phyloP scores from a whole-genome alignment of 2,888 invertebrate species.

The Eupithecia insigniata region DNA sequence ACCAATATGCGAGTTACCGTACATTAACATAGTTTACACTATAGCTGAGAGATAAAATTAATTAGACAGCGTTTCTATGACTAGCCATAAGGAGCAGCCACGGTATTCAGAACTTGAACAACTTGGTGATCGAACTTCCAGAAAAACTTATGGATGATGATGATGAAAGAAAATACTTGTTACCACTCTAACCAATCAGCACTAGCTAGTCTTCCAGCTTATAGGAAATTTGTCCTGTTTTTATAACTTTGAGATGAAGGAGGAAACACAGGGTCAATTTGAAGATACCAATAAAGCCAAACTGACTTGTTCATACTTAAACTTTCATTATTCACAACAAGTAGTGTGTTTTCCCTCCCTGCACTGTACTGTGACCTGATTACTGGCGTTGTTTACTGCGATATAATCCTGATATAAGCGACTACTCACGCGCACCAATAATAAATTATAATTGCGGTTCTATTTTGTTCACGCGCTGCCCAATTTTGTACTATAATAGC shows the following conservation, averaged over 20 bases:
- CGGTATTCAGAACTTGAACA: not conserved
- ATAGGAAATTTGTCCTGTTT: not conserved
- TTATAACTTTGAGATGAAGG: not conserved
- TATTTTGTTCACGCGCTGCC: slow-evolving; percentile 18
- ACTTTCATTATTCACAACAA: slow-evolving; percentile 12
- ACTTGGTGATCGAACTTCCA: no score
- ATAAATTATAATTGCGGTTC: slow-evolving; percentile 29
- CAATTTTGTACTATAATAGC: slow-evolving; percentile 9
- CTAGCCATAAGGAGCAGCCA: not conserved
- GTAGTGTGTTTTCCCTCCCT: not conserved
- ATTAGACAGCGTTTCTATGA: not conserved
- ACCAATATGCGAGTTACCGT: slow-evolving; percentile 67
- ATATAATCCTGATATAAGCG: slow-evolving; percentile 30
- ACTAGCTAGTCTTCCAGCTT: not conserved
- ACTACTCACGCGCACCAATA: slow-evolving; percentile 16
- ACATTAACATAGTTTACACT: slow-evolving; percentile 72
- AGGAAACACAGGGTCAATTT: not conserved
- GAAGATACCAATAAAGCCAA: not conserved
- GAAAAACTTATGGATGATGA: not conserved
- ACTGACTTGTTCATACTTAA: not conserved
- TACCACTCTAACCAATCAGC: not conserved
- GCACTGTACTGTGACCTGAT: slow-evolving; percentile 49
- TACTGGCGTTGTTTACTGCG: slow-evolving; percentile 33
- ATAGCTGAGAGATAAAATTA: slow-evolving; percentile 17
- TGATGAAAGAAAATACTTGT: not conserved